Percentiles rank a stretch among this genome's conserved stretches.
phyloP scores from a whole-genome alignment of 1,140 invertebrate species.

The Ptiloglossa arizonensis region DNA sequence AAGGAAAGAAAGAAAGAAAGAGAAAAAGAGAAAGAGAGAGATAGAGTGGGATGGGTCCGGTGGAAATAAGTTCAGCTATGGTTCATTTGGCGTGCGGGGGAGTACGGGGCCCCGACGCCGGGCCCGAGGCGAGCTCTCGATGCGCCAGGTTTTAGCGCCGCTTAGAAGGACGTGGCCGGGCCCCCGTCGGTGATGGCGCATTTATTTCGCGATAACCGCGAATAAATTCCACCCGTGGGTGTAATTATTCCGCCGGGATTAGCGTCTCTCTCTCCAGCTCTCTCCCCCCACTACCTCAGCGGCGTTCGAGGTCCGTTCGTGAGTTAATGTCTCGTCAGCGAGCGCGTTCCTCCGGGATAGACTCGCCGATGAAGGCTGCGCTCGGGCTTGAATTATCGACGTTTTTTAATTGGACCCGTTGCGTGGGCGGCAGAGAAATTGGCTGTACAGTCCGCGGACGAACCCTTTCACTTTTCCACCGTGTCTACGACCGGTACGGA shows the following conservation, averaged over 20 bases:
- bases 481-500: not conserved
- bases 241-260: constrained; percentile 53
- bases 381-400: constrained; percentile 41
- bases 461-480: constrained; percentile 36
- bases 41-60: constrained; percentile 52
- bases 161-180: constrained; percentile 54
- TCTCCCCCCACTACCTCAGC: not conserved
- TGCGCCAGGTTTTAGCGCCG: constrained; percentile 62
- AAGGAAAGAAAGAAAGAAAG: not conserved
- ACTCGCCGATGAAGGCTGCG: not conserved
- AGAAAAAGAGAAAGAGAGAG: constrained; percentile 2
- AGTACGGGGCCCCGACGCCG: constrained; percentile 26
- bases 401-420: constrained; percentile 49
- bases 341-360: constrained; percentile 29
- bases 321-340: constrained; percentile 48
- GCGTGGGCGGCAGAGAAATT: constrained; percentile 45
- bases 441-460: not conserved
- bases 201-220: constrained; percentile 62
- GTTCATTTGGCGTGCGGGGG: constrained; percentile 59
- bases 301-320: not conserved
- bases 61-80: constrained; percentile 68
- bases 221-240: constrained; percentile 58
- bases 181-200: constrained; percentile 34
- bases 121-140: constrained; percentile 16
- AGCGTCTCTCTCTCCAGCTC: not conserved